A percentile compares a stretch with the other conserved stretches of the same genome.
Conservation (phyloP, 1,140 invertebrate species). For the Belonocnema kinseyi region DNA sequence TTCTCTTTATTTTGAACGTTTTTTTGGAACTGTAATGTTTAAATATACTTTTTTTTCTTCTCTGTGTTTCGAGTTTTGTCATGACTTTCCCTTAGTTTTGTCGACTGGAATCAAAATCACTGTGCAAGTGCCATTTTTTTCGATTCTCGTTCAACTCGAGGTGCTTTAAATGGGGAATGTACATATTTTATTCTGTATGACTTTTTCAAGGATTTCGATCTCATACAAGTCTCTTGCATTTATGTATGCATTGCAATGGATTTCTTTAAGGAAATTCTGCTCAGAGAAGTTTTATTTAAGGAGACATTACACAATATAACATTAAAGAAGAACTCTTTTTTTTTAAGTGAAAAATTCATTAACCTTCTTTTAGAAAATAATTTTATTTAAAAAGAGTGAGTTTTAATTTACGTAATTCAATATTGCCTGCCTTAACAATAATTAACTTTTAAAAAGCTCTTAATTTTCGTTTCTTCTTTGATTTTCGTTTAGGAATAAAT, state of each 20-base stretch:
- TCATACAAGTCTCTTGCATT: not conserved
- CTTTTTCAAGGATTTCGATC: not conserved
- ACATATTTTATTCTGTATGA: not conserved
- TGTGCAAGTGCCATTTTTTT: constrained; percentile 5
- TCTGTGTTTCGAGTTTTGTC: not conserved
- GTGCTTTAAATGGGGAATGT: constrained; percentile 2
- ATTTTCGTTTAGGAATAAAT: not conserved
- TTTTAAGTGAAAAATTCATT: too few relatives aligned
- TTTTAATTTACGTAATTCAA: too few relatives aligned
- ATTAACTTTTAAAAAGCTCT: too few relatives aligned
- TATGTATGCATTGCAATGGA: not conserved
- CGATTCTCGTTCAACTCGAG: not conserved
- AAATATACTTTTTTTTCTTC: constrained; percentile 33
- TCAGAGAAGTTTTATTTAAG: not conserved
- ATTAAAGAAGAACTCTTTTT: not conserved
- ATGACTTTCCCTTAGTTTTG: not conserved
- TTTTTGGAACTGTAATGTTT: constrained; percentile 55
- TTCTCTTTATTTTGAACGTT: constrained; percentile 40
- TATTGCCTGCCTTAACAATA: too few relatives aligned
- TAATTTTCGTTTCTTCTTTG: not conserved
- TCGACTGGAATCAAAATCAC: not conserved
- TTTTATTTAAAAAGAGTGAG: too few relatives aligned
- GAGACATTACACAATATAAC: not conserved
- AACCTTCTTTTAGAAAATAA: too few relatives aligned
- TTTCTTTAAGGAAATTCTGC: constrained; percentile 5